Conservation (phyloP, 1,140 invertebrate species). For the Helicorthomorpha holstii region DNA sequence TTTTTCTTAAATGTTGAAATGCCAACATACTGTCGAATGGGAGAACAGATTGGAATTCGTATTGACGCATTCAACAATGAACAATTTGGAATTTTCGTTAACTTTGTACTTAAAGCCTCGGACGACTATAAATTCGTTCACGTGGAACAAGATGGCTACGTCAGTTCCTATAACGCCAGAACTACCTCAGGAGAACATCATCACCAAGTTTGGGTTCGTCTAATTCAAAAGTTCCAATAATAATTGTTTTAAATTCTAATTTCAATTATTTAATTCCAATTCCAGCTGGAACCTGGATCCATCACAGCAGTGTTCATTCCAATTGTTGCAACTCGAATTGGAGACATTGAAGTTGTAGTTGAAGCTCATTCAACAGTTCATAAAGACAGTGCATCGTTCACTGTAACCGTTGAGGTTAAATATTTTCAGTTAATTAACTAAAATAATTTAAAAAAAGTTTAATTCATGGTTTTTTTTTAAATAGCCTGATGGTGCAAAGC, state of each 20-base stretch:
- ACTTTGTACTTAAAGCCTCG: slow-evolving; percentile 39
- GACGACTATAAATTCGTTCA: slow-evolving; percentile 36
- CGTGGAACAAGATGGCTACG: slow-evolving; percentile 34
- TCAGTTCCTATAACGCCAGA: slow-evolving; percentile 31
- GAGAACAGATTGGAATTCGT: slow-evolving; percentile 39
- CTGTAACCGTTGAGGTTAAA: background rate
- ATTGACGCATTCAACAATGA: slow-evolving; percentile 84
- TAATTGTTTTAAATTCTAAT: too few species aligned
- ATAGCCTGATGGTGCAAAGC: slow-evolving; percentile 36
- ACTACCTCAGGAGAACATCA: slow-evolving; percentile 27
- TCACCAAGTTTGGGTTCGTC: slow-evolving; percentile 29
- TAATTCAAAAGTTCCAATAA: background rate
- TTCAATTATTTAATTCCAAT: too few species aligned
- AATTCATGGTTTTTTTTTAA: slow-evolving; percentile 10
- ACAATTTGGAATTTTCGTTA: slow-evolving; percentile 60
- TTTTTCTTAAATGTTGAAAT: slow-evolving; percentile 38
- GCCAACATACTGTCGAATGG: slow-evolving; percentile 29
- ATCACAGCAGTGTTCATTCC: slow-evolving; percentile 56
- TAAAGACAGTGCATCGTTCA: background rate
- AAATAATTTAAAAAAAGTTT: too few species aligned
- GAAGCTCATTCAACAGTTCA: background rate
- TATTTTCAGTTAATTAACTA: background rate
- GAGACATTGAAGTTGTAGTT: slow-evolving; percentile 51
- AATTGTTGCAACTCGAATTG: slow-evolving; percentile 63
- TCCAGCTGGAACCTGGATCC: background rate